These are phyloP conservation scores for Odontophorus gujanensis DNA, from an alignment of 2,113 vertebrate species.

Conservation along the genomic window DNA sequence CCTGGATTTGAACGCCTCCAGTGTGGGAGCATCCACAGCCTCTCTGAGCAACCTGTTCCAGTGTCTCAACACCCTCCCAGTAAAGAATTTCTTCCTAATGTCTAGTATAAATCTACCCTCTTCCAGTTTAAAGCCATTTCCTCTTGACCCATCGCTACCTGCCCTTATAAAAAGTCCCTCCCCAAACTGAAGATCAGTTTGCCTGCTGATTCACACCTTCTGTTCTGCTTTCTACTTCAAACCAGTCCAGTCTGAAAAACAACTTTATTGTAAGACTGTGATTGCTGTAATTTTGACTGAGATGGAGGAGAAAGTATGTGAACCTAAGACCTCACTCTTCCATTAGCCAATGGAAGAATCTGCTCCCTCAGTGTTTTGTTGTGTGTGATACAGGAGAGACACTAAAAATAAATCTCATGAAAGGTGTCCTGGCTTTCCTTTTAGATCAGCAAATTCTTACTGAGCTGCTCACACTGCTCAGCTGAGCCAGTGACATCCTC, in stretches of 20 bases:
- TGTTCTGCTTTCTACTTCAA: conserved; percentile 15
- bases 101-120: no score
- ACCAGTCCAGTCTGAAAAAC: neutral
- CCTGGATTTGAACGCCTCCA: no score
- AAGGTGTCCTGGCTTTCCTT: neutral
- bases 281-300: neutral
- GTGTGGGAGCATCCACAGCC: no score
- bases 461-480: neutral
- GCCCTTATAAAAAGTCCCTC: no score
- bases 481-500: neutral
- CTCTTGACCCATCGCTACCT: no score
- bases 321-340: neutral
- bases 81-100: no score
- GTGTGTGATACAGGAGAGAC: neutral
- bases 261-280: neutral
- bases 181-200: neutral
- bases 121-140: no score
- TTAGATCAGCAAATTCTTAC: neutral
- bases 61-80: no score
- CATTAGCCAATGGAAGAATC: conserved; percentile 17
- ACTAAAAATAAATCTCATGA: neutral
- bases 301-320: neutral
- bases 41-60: no score
- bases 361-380: neutral
- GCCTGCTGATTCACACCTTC: conserved; percentile 35